Conservation (phyloP, 2,113 vertebrate species). For the Corapipo altera region DNA sequence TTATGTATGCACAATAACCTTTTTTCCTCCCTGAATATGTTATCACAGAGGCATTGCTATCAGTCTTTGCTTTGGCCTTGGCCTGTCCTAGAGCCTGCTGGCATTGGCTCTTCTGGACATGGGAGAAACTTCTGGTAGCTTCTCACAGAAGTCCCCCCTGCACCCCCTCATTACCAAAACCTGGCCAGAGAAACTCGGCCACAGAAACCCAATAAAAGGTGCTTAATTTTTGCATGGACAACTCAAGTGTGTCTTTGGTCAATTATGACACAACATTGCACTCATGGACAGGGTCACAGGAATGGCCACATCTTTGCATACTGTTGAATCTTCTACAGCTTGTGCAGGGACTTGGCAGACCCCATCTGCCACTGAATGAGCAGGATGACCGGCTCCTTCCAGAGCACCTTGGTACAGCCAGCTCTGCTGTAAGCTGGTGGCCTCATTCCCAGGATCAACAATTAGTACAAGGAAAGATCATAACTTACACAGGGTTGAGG, state of each 20-base stretch:
- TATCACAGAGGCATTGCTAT: background rate
- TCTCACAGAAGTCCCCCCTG: background rate
- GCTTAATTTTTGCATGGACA: background rate
- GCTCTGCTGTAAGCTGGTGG: background rate
- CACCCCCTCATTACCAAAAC: background rate
- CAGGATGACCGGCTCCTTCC: too few species aligned
- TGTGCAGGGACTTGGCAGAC: background rate
- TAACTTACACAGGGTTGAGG: background rate
- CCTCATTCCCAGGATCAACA: background rate
- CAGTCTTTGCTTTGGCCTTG: background rate
- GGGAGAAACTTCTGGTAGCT: background rate
- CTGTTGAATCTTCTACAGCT: background rate
- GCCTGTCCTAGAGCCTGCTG: background rate
- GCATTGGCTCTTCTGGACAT: accelerated
- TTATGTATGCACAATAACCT: background rate
- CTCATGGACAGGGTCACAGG: background rate
- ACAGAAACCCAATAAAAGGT: background rate
- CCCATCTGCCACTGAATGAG: background rate
- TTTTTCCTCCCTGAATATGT: background rate
- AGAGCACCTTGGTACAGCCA: background rate
- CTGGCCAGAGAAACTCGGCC: background rate
- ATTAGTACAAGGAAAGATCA: background rate
- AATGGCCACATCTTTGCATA: background rate
- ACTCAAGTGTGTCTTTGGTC: background rate
- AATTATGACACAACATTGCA: background rate